Evolutionary conservation across 1,140 invertebrate species (phyloP).

Genomic region (Eriosoma lanigerum): DNA sequence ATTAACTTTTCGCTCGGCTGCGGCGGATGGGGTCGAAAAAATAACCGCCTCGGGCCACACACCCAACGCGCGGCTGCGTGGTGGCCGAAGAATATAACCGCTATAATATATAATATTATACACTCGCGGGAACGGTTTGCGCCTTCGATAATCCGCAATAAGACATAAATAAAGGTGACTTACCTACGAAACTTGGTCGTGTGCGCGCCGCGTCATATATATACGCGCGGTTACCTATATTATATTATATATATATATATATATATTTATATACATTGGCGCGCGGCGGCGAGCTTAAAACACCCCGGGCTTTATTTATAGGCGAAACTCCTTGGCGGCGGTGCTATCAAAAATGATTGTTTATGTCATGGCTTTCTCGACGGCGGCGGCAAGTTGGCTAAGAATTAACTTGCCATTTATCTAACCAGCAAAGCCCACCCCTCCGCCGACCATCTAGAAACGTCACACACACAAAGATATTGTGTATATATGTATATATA

Average conservation of each 20-base stretch:
- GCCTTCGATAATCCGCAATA: slow-evolving; percentile 50
- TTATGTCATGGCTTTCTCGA: slow-evolving; percentile 39
- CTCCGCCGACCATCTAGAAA: neutral
- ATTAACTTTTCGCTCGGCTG: slow-evolving; percentile 32
- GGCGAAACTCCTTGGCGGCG: slow-evolving; percentile 40
- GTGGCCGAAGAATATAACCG: too few relatives aligned
- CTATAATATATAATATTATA: too few relatives aligned
- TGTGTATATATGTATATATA: neutral
- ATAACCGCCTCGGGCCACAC: slow-evolving; percentile 2
- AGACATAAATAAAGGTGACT: slow-evolving; percentile 51
- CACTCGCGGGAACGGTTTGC: neutral
- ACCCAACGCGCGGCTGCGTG: too few relatives aligned
- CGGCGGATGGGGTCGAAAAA: neutral
- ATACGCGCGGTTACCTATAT: too few relatives aligned
- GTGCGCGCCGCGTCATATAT: slow-evolving; percentile 10
- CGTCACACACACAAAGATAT: neutral
- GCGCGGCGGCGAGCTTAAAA: slow-evolving; percentile 44
- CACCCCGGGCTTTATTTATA: slow-evolving; percentile 51
- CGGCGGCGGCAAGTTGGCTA: slow-evolving; percentile 44
- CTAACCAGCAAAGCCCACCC: slow-evolving; percentile 34
- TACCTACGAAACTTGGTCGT: slow-evolving; percentile 47
- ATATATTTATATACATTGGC: neutral
- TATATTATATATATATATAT: too few relatives aligned
- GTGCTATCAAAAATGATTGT: slow-evolving; percentile 51
- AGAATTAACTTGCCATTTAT: slow-evolving; percentile 52